A percentile compares a stretch with the other conserved stretches of the same genome.
Conservation (phyloP, 2,888 invertebrate species). For the Stramonita haemastoma region DNA sequence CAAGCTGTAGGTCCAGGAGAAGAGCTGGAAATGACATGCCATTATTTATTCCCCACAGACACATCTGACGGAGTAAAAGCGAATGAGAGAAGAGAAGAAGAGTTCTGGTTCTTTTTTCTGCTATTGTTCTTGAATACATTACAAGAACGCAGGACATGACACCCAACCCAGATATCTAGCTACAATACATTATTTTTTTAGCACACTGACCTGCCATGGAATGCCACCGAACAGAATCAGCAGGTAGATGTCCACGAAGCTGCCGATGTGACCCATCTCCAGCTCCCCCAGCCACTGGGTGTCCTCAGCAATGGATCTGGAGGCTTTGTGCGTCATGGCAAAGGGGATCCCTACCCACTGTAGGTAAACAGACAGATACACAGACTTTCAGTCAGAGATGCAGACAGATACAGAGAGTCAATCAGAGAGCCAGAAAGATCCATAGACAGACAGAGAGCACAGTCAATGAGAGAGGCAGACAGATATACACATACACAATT, state of each 20-base stretch:
- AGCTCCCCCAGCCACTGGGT: conserved; percentile 79
- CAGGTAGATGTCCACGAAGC: conserved; percentile 67
- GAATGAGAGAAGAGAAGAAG: too few relatives aligned
- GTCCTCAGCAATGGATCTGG: conserved; percentile 84
- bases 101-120: too few relatives aligned
- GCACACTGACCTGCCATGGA: conserved; percentile 61
- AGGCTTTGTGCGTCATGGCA: conserved; percentile 93
- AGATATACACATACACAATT: background rate
- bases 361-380: conserved; percentile 50
- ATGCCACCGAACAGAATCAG: conserved; percentile 63
- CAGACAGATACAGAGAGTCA: background rate
- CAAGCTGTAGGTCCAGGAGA: too few relatives aligned
- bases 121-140: too few relatives aligned
- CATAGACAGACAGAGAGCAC: background rate
- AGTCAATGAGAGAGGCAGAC: background rate
- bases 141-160: too few relatives aligned
- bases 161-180: too few relatives aligned
- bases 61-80: too few relatives aligned
- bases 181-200: too few relatives aligned
- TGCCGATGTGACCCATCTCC: conserved; percentile 58
- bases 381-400: too few relatives aligned
- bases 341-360: conserved; percentile 98
- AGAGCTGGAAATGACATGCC: too few relatives aligned
- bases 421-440: background rate
- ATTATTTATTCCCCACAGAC: too few relatives aligned